Evolutionary conservation across 2,797 vertebrate species (phyloP).

Genomic region (Enteromius argenteus): DNA sequence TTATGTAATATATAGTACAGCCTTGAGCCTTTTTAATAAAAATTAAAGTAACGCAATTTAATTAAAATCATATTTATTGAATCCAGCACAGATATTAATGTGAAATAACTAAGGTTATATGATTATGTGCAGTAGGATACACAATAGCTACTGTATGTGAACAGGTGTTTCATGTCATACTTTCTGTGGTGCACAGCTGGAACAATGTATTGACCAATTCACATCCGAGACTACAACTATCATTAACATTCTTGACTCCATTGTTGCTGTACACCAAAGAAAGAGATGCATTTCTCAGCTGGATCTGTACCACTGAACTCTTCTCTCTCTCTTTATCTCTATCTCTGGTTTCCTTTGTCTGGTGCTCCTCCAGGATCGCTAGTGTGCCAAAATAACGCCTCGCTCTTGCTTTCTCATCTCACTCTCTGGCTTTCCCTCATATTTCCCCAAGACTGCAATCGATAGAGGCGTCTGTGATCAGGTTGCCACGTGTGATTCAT

Average conservation of each 20-base stretch:
- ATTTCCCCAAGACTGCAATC: slow-evolving; percentile 72
- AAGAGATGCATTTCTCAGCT: slow-evolving; percentile 47
- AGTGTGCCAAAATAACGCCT: slow-evolving; percentile 56
- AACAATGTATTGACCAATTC: not conserved
- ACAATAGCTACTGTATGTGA: slow-evolving; percentile 2
- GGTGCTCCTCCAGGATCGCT: slow-evolving; percentile 56
- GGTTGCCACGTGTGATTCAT: slow-evolving; percentile 80
- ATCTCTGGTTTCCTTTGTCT: slow-evolving; percentile 60
- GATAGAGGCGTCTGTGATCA: slow-evolving; percentile 79
- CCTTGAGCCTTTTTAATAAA: not conserved
- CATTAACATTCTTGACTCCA: slow-evolving; percentile 27
- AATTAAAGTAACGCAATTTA: not conserved
- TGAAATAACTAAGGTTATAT: not conserved
- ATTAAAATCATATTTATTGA: slow-evolving; percentile 2
- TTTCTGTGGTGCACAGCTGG: not conserved
- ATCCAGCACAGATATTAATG: not conserved
- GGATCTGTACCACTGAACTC: slow-evolving; percentile 52
- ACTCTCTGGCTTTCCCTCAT: slow-evolving; percentile 70
- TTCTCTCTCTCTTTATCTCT: slow-evolving; percentile 33
- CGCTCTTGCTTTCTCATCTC: slow-evolving; percentile 40
- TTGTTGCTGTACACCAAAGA: slow-evolving; percentile 36
- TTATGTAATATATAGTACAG: not conserved
- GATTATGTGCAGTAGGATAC: not conserved
- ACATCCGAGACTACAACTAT: slow-evolving; percentile 4
- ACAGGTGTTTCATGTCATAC: not conserved